Percentiles rank a stretch among this genome's conserved stretches.
Conservation (phyloP, 2,888 invertebrate genomes). For the Plemyria rubiginata region DNA sequence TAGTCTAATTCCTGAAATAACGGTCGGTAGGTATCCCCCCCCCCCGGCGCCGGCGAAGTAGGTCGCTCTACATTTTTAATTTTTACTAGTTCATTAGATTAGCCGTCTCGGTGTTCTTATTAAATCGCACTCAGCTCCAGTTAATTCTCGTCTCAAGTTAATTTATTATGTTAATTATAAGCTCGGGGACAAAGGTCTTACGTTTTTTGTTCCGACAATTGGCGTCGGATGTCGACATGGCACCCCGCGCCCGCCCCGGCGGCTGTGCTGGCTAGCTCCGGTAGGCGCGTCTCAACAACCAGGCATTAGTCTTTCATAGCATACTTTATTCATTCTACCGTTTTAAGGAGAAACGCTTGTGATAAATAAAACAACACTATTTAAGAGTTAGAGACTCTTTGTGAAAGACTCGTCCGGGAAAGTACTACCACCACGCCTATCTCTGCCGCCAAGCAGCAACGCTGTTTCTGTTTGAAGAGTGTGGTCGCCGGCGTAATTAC, state of each 20-base stretch:
- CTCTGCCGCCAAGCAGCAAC: too few species aligned
- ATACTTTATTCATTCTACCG: too few species aligned
- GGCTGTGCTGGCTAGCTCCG: not conserved
- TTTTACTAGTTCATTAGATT: slow-evolving; percentile 40
- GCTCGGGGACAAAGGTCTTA: slow-evolving; percentile 41
- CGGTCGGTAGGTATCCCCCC: not conserved
- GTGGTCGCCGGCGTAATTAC: too few species aligned
- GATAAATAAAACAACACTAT: too few species aligned
- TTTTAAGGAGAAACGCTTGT: too few species aligned
- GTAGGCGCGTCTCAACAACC: not conserved
- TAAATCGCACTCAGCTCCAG: slow-evolving; percentile 43
- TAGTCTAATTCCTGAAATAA: slow-evolving; percentile 15
- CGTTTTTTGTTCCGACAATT: slow-evolving; percentile 39
- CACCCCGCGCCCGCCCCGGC: slow-evolving; percentile 6
- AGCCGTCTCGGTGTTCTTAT: slow-evolving; percentile 37
- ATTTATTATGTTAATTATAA: slow-evolving; percentile 52
- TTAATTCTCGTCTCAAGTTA: slow-evolving; percentile 39
- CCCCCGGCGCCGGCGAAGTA: slow-evolving; percentile 3
- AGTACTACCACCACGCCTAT: too few species aligned
- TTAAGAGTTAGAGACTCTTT: too few species aligned
- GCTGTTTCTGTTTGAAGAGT: too few species aligned
- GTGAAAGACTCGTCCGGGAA: too few species aligned
- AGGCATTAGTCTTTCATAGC: too few species aligned
- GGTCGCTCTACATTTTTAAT: slow-evolving; percentile 31
- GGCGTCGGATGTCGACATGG: slow-evolving; percentile 30